Evolutionary conservation across 2,113 vertebrate genomes (phyloP), one percentile per base, ranked within the genome.

Genomic region (Ameiurus melas): DNA sequence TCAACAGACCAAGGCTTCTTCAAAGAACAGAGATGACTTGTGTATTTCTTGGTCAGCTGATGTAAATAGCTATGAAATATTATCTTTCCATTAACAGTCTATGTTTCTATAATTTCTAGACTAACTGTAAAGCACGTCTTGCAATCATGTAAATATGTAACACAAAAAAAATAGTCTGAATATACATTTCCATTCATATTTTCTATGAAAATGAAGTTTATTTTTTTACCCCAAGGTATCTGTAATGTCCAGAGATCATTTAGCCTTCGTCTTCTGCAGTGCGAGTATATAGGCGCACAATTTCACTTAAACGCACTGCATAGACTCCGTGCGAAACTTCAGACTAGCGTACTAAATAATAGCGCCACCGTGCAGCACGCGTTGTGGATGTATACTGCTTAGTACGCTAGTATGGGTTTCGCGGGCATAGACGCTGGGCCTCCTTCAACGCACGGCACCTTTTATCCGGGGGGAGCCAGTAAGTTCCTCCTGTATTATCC

Each of bases 1-100:
- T 97, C 95, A 95, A 99, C 98, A 88, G 97, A 98, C 94, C 95
- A 98, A 96, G 98, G 98, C 55, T 99, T 99, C 92, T 99, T 99
- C 95, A 97, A 96, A 90, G 96, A 96, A 62, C 97, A 97, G 82
- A 97, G 96, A 97, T 99, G 96, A 99, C 47, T n/a, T 66, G 47
- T 86, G 27, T 73, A 19, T 27, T 82, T 83, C 64, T n/a, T 20
- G n/a, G 55, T 81, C 73, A 27, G 30, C n/a, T 66, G 39, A 53
- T 82, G 53, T 85, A 77, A 78, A 64, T 81, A 47, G 7, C 19
- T 36, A 66, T 66, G 53, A 87, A 82, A 82, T 58, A 80, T 8
- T 83, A 88, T 93, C 47, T 53, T 80, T 66, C 36, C 71, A 86
- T 84, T 84, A 87, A 89, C 64, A 55, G 55, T 53, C 20, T 17